Base-by-base conservation (phyloP, 2,797 vertebrate genomes). In the Otolemur crassicaudatus region DNA sequence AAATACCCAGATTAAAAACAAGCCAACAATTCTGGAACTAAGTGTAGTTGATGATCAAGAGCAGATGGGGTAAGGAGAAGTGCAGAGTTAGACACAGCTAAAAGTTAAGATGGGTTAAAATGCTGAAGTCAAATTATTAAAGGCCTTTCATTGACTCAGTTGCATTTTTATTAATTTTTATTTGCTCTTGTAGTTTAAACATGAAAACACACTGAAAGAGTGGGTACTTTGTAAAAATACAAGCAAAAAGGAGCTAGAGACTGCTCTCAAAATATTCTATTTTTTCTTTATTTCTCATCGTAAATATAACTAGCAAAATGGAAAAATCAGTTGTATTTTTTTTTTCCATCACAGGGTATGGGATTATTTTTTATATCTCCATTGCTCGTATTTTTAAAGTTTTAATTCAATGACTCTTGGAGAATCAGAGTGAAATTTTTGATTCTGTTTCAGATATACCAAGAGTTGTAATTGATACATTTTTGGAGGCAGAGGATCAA, bases 281-380 rank as follows among this genome's bases (percentile, higher is more conserved):
- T 90, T 61, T 53, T 9, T 63, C 73, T 31, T 69, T 43, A 81
- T 72, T 89, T 7, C 12, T 82, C 5, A 58, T 25, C 53, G 4
- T 94, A 61, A 75, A 76, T 67, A 65, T 43, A 89, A 37, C 8
- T 67, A 87, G n/a, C 49, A 85, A 96, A 76, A 86, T 75, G 16
- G 63, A 67, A 2, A 49, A 65, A n/a, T 11, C 34, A 34, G 0
- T 53, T 53, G 49, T 53, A 1, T 40, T 29, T 22, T 43, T 34
- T n/a, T 77, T 90, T 29, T 63, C 49, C 49, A 53, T 16, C 6
- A 25, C 27, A 46, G 81, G 75, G 14, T 12, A 85, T 58, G 14
- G 13, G 43, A n/a, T 79, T 80, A 20, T 56, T 53, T 90, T 77
- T 82, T 87, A 76, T 12, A 69, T 14, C 69, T 69, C n/a, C 3